A percentile compares a stretch with the other conserved stretches of the same genome.
Conservation (phyloP, 2,797 vertebrate species). For the Australoheros facetus region DNA sequence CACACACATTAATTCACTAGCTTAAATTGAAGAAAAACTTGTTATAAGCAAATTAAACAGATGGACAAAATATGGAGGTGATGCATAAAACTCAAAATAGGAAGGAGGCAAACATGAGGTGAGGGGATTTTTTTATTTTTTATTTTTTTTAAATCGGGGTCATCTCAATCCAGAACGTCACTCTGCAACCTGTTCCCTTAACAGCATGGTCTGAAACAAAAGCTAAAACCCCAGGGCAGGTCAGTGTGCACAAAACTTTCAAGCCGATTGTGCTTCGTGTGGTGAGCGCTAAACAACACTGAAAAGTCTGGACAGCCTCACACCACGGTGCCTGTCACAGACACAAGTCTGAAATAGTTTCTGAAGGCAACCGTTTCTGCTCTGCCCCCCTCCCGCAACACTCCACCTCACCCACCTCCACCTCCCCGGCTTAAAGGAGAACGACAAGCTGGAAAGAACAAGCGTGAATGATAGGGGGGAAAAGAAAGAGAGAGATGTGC, state of each 20-base stretch:
- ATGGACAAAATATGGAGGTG: constrained; percentile 24
- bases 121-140: neutral
- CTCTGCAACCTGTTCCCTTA: constrained; percentile 38
- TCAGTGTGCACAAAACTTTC: constrained; percentile 52
- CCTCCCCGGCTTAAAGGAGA: constrained; percentile 42
- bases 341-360: constrained; percentile 61
- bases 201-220: constrained; percentile 51
- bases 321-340: constrained; percentile 48
- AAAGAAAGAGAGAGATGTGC: constrained; percentile 63
- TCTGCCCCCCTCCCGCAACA: constrained; percentile 1
- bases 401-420: constrained; percentile 29
- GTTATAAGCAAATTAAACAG: constrained; percentile 8
- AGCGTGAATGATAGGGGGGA: constrained; percentile 29
- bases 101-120: constrained; percentile 9
- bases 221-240: constrained; percentile 37
- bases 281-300: constrained; percentile 58
- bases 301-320: constrained; percentile 57
- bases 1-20: constrained; percentile 3
- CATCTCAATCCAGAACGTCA: constrained; percentile 11
- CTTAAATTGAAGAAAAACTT: constrained; percentile 17
- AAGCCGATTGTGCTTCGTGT: constrained; percentile 44
- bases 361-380: constrained; percentile 63
- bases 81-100: constrained; percentile 35
- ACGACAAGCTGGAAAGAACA: constrained; percentile 30
- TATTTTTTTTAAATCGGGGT: constrained; percentile 16